Evolutionary conservation across 2,113 vertebrate genomes (phyloP).

Genomic region (Dipodomys merriami): DNA sequence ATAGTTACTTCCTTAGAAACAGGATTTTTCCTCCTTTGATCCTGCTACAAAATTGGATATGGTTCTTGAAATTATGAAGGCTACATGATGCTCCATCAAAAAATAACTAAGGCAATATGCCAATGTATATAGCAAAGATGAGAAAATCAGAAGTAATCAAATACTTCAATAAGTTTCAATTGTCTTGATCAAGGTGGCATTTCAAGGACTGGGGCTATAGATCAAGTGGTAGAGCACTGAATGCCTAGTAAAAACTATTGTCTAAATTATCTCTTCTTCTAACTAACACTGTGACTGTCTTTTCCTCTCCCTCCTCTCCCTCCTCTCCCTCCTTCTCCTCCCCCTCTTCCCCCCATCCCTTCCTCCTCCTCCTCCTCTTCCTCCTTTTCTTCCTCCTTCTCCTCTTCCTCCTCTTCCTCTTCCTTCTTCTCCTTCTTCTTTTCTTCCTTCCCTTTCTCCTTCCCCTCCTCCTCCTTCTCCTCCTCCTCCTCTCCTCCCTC

Average conservation of each 20-base stretch:
- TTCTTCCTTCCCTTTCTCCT: too few species aligned
- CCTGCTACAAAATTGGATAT: neutral
- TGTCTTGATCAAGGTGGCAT: too few species aligned
- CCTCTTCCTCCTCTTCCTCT: neutral
- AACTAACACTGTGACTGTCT: neutral
- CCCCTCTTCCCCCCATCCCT: too few species aligned
- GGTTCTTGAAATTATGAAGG: neutral
- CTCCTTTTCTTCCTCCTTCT: neutral
- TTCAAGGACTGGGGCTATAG: too few species aligned
- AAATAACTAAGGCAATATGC: neutral
- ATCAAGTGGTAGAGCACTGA: too few species aligned
- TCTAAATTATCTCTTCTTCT: neutral
- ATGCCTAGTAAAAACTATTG: neutral
- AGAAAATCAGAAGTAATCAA: neutral
- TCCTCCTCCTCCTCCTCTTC: too few species aligned
- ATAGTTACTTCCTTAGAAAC: neutral
- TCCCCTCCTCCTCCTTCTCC: too few species aligned
- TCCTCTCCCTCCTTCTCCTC: too few species aligned
- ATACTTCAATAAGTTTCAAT: neutral
- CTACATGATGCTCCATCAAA: neutral
- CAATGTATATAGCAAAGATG: neutral
- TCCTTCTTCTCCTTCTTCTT: too few species aligned
- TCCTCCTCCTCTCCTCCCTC: too few species aligned
- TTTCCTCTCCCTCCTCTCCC: too few species aligned
- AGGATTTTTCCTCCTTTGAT: neutral